Conservation (phyloP, 2,888 invertebrate species). For the Lissonota sp. region DNA sequence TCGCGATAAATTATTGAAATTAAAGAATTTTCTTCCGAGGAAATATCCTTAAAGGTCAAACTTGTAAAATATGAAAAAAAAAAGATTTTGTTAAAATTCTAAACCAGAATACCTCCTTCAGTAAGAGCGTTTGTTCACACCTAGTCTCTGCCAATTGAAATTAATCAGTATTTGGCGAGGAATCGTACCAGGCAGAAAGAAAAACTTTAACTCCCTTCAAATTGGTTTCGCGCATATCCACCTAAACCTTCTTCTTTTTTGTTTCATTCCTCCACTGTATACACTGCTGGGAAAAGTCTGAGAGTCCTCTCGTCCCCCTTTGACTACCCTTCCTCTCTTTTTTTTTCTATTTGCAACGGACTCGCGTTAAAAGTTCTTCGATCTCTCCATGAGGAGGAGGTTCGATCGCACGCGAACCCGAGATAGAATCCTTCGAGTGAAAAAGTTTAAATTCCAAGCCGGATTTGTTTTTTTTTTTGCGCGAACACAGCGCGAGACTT, state of each 20-base stretch:
- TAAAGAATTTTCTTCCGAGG: too few relatives aligned
- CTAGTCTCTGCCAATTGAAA: too few relatives aligned
- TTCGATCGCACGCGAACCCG: slow-evolving; percentile 55
- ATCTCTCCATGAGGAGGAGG: slow-evolving; percentile 49
- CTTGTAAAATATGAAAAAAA: too few relatives aligned
- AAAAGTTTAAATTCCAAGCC: slow-evolving; percentile 77
- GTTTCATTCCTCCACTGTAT: slow-evolving; percentile 40
- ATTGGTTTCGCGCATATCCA: slow-evolving; percentile 72
- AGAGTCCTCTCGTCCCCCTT: background rate
- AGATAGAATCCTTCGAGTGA: slow-evolving; percentile 66
- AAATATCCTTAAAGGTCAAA: too few relatives aligned
- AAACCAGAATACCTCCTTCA: too few relatives aligned
- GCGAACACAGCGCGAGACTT: slow-evolving; percentile 22
- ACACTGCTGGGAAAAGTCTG: slow-evolving; percentile 5
- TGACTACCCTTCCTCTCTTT: too few relatives aligned
- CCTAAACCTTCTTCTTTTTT: slow-evolving; percentile 52
- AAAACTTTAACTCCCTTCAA: slow-evolving; percentile 68
- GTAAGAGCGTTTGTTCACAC: too few relatives aligned
- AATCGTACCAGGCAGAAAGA: slow-evolving; percentile 66
- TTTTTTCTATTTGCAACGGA: slow-evolving; percentile 15
- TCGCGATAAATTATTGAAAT: too few relatives aligned
- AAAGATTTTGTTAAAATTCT: too few relatives aligned
- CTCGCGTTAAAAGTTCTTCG: slow-evolving; percentile 62
- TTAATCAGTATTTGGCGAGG: slow-evolving; percentile 9
- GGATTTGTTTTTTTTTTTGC: slow-evolving; percentile 77